Percentiles rank a stretch among this genome's conserved stretches.
Conservation (phyloP, 2,113 vertebrate species). For the Scomber japonicus region DNA sequence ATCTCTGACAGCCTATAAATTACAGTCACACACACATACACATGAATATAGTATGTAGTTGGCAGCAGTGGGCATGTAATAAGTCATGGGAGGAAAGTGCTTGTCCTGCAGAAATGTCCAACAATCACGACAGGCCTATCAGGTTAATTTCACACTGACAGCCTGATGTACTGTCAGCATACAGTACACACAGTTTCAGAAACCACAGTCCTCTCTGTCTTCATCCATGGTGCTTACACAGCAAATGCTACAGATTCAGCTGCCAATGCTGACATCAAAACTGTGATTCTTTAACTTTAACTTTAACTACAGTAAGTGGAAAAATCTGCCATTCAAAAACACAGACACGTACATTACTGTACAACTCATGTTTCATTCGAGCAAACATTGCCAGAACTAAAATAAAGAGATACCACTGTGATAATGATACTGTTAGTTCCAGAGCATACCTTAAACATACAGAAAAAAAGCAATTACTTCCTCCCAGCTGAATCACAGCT, state of each 20-base stretch:
- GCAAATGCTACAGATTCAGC: not conserved
- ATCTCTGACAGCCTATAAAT: constrained; percentile 52
- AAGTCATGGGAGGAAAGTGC: constrained; percentile 53
- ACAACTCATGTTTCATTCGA: not conserved
- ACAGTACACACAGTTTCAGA: constrained; percentile 7
- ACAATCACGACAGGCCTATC: constrained; percentile 57
- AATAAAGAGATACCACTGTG: not conserved
- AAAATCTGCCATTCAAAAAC: not conserved
- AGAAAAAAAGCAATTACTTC: not conserved
- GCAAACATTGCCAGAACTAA: not conserved
- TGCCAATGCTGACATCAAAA: not conserved
- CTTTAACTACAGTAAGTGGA: too few species aligned
- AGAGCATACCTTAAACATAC: not conserved
- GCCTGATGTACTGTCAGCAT: constrained; percentile 11
- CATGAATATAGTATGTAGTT: constrained; percentile 26
- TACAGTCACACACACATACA: constrained; percentile 25
- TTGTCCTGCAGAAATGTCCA: constrained; percentile 58
- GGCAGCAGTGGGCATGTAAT: constrained; percentile 53
- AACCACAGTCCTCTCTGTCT: constrained; percentile 1
- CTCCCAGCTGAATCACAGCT: not conserved
- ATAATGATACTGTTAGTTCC: not conserved
- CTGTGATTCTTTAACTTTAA: not conserved
- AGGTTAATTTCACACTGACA: constrained; percentile 59
- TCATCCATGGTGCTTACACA: not conserved
- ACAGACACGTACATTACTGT: not conserved